A percentile compares a stretch with the other conserved stretches of the same genome.
Conservation (phyloP, 2,113 vertebrate genomes). For the Rana temporaria region DNA sequence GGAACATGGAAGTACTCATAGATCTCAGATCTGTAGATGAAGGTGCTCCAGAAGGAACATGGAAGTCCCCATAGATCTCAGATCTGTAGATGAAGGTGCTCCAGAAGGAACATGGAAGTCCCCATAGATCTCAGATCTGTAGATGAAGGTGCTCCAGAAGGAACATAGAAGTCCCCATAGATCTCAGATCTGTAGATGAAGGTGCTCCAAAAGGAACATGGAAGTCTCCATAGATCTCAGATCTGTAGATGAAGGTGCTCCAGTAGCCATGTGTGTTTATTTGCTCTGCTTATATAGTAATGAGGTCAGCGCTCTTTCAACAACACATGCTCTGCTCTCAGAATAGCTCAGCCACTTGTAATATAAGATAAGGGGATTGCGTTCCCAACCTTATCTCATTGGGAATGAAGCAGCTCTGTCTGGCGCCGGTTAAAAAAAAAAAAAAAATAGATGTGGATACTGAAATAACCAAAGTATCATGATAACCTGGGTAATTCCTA, state of each 20-base stretch:
- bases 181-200: too few species aligned
- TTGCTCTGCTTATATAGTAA: background rate
- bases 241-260: background rate
- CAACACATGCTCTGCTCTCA: background rate
- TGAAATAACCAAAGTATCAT: background rate
- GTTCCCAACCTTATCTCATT: background rate
- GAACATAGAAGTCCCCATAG: too few species aligned
- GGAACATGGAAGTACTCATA: too few species aligned
- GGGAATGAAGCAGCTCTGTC: background rate
- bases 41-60: background rate
- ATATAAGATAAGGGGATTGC: background rate
- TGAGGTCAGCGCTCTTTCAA: background rate
- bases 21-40: too few species aligned
- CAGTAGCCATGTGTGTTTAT: background rate
- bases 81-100: background rate
- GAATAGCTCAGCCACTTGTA: slow-evolving; percentile 10
- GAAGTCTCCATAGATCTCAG: too few species aligned
- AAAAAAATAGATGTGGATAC: background rate
- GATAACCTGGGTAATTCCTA: too few species aligned
- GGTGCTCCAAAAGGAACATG: background rate
- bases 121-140: too few species aligned
- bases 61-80: too few species aligned
- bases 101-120: too few species aligned
- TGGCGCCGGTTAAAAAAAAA: background rate
- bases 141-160: background rate